phyloP scores from a whole-genome alignment of 1,140 invertebrate species.

The Battus philenor region DNA sequence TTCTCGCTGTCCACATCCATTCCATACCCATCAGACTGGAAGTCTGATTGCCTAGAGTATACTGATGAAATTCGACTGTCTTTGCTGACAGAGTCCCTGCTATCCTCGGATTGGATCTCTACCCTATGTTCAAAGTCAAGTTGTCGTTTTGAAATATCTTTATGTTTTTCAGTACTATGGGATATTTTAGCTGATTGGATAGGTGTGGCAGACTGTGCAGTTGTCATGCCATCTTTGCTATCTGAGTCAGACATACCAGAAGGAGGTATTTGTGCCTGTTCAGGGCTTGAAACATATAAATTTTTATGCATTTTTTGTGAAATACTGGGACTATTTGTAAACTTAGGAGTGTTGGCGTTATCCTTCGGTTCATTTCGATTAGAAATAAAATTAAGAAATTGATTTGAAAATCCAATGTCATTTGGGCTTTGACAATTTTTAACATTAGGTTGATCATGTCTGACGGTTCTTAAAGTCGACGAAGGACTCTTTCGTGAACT shows the following conservation, averaged over 20 bases:
- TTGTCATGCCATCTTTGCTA: slow-evolving; percentile 67
- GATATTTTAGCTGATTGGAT: slow-evolving; percentile 62
- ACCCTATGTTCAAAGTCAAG: slow-evolving; percentile 67
- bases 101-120: slow-evolving; percentile 71
- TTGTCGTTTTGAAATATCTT: slow-evolving; percentile 71
- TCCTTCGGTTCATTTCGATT: slow-evolving; percentile 74
- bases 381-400: slow-evolving; percentile 70
- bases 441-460: slow-evolving; percentile 63
- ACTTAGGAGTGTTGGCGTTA: slow-evolving; percentile 72
- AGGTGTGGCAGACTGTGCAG: slow-evolving; percentile 52
- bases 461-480: slow-evolving; percentile 58
- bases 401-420: slow-evolving; percentile 68
- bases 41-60: slow-evolving; percentile 66
- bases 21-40: slow-evolving; percentile 64
- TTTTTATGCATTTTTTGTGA: slow-evolving; percentile 76
- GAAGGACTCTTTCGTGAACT: slow-evolving; percentile 55
- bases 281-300: slow-evolving; percentile 73
- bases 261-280: slow-evolving; percentile 71
- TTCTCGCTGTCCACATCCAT: slow-evolving; percentile 76
- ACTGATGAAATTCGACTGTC: slow-evolving; percentile 70
- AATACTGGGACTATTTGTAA: slow-evolving; percentile 70
- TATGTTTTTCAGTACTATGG: slow-evolving; percentile 63
- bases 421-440: slow-evolving; percentile 56
- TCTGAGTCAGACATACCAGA: slow-evolving; percentile 63
- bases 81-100: slow-evolving; percentile 70